Evolutionary conservation across 2,888 invertebrate species (phyloP), one percentile per base, ranked within the genome.

Genomic region (Melinaea marsaeus): DNA sequence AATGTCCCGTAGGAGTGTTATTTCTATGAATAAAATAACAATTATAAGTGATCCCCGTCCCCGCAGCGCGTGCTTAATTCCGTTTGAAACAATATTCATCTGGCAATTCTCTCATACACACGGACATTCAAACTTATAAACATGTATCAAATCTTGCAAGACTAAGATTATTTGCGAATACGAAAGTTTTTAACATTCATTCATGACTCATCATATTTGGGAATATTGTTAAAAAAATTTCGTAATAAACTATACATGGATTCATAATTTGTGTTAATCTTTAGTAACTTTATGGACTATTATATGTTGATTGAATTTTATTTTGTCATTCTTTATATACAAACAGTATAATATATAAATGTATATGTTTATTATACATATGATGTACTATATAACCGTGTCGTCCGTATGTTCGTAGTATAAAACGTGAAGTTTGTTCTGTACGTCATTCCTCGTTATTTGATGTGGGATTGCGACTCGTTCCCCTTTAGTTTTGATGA

Each of bases 11-110:
- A 80, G 88, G 89, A 85, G 80, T 86, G 85, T 87, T 88, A 81
- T 90, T 90, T 87, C 91, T 90, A 91, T 91, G 91, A 91, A 91
- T 91, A 91, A 91, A 91, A 91, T 91, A 91, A 91, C 91, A 90
- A 91, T 91, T 90, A 90, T 90, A 90, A 89, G 89, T 90, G 88
- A 87, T 88, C 86, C 80, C 79, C 78, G 77, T 76, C 84, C 83
- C 85, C 79, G 75, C 73, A 76, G 81, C 77, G 86, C 88, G 90
- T 86, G 87, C 84, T 83, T 90, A 87, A 90, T 90, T 89, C 88
- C 86, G 85, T 88, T 89, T 89, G 88, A 90, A 90, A 90, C 85
- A 90, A 90, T 90, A 89, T 88, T 86, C 89, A 88, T 89, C 87
- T 88, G 85, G 81, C 83, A 82, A 85, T 86, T 84, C 84, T 78